These are phyloP conservation scores for Choloepus didactylus DNA, from an alignment of 2,797 vertebrate genomes.

Conservation along the genomic window DNA sequence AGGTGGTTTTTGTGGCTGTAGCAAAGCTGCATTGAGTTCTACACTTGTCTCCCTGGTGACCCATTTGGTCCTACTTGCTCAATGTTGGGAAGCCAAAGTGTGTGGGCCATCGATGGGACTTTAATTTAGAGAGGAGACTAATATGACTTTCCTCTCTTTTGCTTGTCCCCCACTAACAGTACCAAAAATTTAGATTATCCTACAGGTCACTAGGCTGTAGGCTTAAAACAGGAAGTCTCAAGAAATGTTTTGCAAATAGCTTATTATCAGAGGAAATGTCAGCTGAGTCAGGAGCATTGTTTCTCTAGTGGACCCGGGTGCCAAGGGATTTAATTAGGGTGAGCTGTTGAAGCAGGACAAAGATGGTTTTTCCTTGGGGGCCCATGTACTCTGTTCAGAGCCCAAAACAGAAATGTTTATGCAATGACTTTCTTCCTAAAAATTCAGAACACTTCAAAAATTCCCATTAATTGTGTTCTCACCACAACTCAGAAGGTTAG, in stretches of 20 bases:
- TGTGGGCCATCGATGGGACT: neutral
- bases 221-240: slow-evolving; percentile 67
- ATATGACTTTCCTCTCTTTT: slow-evolving; percentile 11
- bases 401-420: slow-evolving; percentile 70
- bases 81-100: neutral
- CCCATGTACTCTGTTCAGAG: slow-evolving; percentile 30
- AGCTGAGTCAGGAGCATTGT: slow-evolving; percentile 77
- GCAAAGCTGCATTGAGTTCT: neutral
- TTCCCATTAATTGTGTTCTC: slow-evolving; percentile 71
- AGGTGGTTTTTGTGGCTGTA: neutral
- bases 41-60: neutral
- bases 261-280: slow-evolving; percentile 73
- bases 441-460: slow-evolving; percentile 74
- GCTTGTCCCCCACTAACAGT: neutral
- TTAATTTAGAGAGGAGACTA: neutral
- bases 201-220: neutral
- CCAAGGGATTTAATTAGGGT: slow-evolving; percentile 69
- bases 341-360: slow-evolving; percentile 72
- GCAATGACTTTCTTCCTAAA: slow-evolving; percentile 78
- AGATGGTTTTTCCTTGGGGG: slow-evolving; percentile 75
- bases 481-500: neutral
- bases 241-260: slow-evolving; percentile 75
- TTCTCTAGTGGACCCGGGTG: neutral
- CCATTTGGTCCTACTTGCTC: neutral
- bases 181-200: slow-evolving; percentile 56